A percentile compares a stretch with the other conserved stretches of the same genome.
Evolutionary conservation across 2,113 vertebrate species (phyloP).

Genomic region (Vidua macroura): DNA sequence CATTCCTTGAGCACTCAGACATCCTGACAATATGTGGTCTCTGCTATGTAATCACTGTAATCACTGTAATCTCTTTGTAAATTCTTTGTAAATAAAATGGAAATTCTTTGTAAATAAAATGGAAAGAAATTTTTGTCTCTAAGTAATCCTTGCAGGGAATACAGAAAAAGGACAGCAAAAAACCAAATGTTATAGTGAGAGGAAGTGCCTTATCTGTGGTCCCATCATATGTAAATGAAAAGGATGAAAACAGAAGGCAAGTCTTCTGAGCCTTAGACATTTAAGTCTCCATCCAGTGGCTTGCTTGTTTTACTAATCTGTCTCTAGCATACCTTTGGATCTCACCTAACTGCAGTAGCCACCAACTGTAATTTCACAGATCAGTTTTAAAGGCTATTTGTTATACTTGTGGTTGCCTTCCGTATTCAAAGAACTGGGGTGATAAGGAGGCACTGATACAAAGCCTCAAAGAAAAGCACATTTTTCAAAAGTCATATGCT

Average conservation of each 20-base stretch:
- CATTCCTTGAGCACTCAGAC: neutral
- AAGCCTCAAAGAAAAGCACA: neutral
- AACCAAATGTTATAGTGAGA: neutral
- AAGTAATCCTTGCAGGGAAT: neutral
- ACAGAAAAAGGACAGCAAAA: neutral
- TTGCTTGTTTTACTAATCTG: neutral
- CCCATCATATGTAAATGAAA: neutral
- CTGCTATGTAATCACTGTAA: neutral
- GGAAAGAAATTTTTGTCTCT: neutral
- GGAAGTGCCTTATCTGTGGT: neutral
- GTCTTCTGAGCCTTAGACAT: neutral
- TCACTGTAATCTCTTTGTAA: neutral
- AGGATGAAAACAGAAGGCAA: neutral
- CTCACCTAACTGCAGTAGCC: neutral
- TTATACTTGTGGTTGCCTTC: neutral
- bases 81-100: neutral
- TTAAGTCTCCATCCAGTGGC: neutral
- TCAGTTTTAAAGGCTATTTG: neutral
- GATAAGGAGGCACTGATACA: neutral
- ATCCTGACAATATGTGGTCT: neutral
- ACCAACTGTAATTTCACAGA: neutral
- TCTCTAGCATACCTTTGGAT: neutral
- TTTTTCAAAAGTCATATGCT: neutral
- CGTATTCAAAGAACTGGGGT: neutral
- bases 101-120: neutral